A percentile compares a stretch with the other conserved stretches of the same genome.
These are phyloP conservation scores for Astropecten irregularis DNA, from an alignment of 53 echinoderm and acorn worm species.

Conservation along the genomic window DNA sequence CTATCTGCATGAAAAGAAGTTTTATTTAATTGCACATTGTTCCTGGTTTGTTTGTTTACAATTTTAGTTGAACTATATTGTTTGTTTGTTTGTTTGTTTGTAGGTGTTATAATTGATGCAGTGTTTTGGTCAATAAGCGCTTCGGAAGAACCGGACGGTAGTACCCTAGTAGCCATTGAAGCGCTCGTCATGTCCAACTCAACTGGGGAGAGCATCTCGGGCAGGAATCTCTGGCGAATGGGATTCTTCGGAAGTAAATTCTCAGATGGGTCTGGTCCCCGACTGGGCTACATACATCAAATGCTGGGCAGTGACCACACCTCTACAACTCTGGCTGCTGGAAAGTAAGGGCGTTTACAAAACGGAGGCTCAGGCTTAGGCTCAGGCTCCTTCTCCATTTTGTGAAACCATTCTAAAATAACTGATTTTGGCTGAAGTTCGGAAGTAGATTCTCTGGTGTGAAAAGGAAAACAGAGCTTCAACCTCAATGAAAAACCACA, in stretches of 20 bases:
- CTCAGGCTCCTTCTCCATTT: too few relatives aligned
- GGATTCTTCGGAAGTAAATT: conserved; percentile 38
- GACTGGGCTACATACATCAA: conserved; percentile 26
- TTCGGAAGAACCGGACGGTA: not conserved
- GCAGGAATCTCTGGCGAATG: conserved; percentile 48
- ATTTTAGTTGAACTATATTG: too few relatives aligned
- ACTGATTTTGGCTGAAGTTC: too few relatives aligned
- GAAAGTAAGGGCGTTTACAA: conserved; percentile 7
- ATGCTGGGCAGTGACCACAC: conserved; percentile 11
- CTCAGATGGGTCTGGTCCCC: conserved; percentile 23
- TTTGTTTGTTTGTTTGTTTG: too few relatives aligned
- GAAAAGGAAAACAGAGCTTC: too few relatives aligned
- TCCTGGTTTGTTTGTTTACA: too few relatives aligned
- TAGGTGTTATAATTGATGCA: conserved; percentile 37
- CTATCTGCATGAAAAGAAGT: too few relatives aligned
- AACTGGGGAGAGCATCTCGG: conserved; percentile 50
- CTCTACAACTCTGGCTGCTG: conserved; percentile 25
- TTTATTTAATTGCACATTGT: too few relatives aligned
- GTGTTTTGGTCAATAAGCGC: conserved; percentile 9
- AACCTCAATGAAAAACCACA: too few relatives aligned
- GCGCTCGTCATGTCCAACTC: conserved; percentile 13
- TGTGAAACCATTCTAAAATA: not conserved
- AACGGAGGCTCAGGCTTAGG: too few relatives aligned
- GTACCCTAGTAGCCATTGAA: not conserved
- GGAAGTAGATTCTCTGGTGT: too few relatives aligned